Evolutionary conservation across 2,113 vertebrate species (phyloP).

Genomic region (Salvator merianae): DNA sequence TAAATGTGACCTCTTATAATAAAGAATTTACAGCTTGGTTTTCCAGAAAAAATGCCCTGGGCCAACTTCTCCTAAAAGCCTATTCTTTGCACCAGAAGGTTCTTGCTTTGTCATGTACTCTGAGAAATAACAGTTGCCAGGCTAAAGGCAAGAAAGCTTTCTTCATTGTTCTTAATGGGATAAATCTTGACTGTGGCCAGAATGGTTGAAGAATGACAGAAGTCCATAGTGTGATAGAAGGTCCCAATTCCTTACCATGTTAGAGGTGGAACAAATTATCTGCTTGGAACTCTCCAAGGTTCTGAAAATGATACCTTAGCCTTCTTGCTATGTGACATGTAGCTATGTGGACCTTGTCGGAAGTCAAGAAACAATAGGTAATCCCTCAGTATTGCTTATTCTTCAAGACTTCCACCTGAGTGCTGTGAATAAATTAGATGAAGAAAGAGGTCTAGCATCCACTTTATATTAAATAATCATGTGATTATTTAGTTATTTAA

Average conservation of each 20-base stretch:
- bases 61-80: background rate
- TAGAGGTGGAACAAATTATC: background rate
- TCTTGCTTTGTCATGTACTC: background rate
- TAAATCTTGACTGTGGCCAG: background rate
- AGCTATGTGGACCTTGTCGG: background rate
- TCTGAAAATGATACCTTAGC: background rate
- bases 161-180: background rate
- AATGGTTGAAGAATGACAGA: background rate
- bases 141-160: background rate
- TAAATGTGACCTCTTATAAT: too few species aligned
- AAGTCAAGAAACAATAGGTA: too few species aligned
- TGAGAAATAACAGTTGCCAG: background rate
- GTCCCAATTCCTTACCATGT: background rate
- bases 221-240: background rate
- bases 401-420: background rate
- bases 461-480: background rate
- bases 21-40: background rate
- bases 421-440: background rate
- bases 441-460: background rate
- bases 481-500: background rate
- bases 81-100: background rate
- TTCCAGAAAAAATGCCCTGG: background rate
- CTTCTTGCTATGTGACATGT: background rate
- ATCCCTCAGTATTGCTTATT: background rate
- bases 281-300: background rate